Conservation (phyloP, 1,140 invertebrate species). For the Callitettix versicolor region DNA sequence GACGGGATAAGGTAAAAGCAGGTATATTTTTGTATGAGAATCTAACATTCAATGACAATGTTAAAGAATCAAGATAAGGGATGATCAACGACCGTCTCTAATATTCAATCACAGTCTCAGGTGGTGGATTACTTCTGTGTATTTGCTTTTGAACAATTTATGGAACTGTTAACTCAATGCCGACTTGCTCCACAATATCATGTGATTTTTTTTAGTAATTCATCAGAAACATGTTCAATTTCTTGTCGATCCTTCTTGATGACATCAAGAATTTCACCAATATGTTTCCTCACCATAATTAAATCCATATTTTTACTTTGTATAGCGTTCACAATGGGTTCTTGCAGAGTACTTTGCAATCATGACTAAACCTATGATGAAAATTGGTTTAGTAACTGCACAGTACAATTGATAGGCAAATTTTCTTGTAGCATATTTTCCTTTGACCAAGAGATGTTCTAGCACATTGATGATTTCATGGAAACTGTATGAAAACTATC, state of each 20-base stretch:
- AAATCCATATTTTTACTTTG: constrained; percentile 21
- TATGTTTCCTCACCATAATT: too few relatives aligned
- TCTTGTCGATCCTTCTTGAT: too few relatives aligned
- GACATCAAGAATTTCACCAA: too few relatives aligned
- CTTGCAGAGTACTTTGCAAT: constrained; percentile 23
- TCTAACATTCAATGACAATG: too few relatives aligned
- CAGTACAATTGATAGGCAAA: constrained; percentile 18
- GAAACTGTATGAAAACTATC: constrained; percentile 20
- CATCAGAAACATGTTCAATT: too few relatives aligned
- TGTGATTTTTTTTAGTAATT: constrained; percentile 6
- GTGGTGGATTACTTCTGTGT: constrained; percentile 15
- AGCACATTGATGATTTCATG: constrained; percentile 18
- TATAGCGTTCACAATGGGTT: constrained; percentile 18
- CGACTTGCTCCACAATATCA: constrained; percentile 8
- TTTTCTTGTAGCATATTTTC: constrained; percentile 20
- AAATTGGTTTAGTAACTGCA: constrained; percentile 17
- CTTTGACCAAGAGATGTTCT: constrained; percentile 16
- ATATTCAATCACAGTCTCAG: too few relatives aligned
- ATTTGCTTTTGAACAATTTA: too few relatives aligned
- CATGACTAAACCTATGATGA: constrained; percentile 17
- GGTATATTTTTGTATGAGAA: constrained; percentile 13
- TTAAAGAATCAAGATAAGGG: too few relatives aligned
- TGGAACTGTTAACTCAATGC: too few relatives aligned
- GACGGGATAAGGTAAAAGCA: constrained; percentile 2
- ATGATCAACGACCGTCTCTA: too few relatives aligned